Percentiles rank a stretch among this genome's conserved stretches.
Evolutionary conservation across 1,140 invertebrate species (phyloP).

Genomic region (Pseudomyrmex cubaensis): DNA sequence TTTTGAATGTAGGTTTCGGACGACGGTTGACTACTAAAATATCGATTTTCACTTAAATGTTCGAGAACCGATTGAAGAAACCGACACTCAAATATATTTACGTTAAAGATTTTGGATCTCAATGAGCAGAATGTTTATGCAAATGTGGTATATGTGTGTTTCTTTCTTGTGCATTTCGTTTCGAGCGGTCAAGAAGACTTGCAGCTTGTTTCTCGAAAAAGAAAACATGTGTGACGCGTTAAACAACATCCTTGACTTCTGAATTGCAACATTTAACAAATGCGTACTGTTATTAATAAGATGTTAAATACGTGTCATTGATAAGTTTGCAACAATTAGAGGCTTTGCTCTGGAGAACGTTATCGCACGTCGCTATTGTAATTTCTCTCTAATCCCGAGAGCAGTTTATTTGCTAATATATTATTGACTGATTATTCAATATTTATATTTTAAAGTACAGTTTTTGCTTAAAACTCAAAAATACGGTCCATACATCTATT

Average conservation of each 20-base stretch:
- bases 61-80: background rate
- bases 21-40: background rate
- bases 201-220: too few species aligned
- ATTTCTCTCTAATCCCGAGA: background rate
- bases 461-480: too few species aligned
- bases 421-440: too few species aligned
- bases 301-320: background rate
- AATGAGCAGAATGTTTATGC: slow-evolving; percentile 15
- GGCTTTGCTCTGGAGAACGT: background rate
- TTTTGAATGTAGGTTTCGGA: slow-evolving; percentile 48
- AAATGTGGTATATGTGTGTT: background rate
- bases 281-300: too few species aligned
- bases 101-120: slow-evolving; percentile 17
- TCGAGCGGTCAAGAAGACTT: too few species aligned
- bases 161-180: too few species aligned
- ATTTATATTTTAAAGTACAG: too few species aligned
- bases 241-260: too few species aligned
- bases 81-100: slow-evolving; percentile 14
- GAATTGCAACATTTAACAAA: too few species aligned
- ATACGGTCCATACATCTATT: too few species aligned
- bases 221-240: too few species aligned
- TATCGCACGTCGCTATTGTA: background rate
- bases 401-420: background rate
- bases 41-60: slow-evolving; percentile 22
- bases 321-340: background rate